Percentiles rank a stretch among this genome's conserved stretches.
Conservation (phyloP, 2,888 invertebrate genomes). For the Dromius quadrimaculatus region DNA sequence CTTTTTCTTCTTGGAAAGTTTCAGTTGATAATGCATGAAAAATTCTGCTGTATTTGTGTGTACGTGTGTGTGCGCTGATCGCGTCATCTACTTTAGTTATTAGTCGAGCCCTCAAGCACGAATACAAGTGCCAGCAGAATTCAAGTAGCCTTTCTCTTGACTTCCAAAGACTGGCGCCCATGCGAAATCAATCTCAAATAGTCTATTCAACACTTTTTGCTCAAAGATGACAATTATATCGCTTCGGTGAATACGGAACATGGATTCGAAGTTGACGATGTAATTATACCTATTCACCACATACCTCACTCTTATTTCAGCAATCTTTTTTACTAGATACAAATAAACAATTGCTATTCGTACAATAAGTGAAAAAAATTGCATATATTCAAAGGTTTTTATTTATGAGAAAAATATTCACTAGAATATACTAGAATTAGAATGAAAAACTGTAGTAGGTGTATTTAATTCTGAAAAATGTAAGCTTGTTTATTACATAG, state of each 20-base stretch:
- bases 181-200: constrained; percentile 51
- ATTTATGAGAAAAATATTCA: too few relatives aligned
- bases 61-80: constrained; percentile 29
- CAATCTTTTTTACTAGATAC: too few relatives aligned
- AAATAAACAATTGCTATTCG: too few relatives aligned
- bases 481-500: too few relatives aligned
- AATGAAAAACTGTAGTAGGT: too few relatives aligned
- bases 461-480: too few relatives aligned
- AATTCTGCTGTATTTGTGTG: background rate
- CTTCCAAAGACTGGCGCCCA: constrained; percentile 38
- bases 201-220: constrained; percentile 49
- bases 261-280: background rate
- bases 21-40: background rate
- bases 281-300: constrained; percentile 30
- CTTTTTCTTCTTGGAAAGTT: background rate
- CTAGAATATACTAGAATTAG: too few relatives aligned
- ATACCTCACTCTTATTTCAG: too few relatives aligned
- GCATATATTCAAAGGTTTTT: too few relatives aligned
- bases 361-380: too few relatives aligned
- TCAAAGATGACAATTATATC: constrained; percentile 52
- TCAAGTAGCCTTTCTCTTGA: constrained; percentile 57
- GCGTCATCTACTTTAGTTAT: constrained; percentile 59
- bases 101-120: constrained; percentile 63
- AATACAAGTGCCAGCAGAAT: constrained; percentile 62
- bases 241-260: constrained; percentile 34